Evolutionary conservation across 2,113 vertebrate genomes (phyloP).

Genomic region (Calypte anna): DNA sequence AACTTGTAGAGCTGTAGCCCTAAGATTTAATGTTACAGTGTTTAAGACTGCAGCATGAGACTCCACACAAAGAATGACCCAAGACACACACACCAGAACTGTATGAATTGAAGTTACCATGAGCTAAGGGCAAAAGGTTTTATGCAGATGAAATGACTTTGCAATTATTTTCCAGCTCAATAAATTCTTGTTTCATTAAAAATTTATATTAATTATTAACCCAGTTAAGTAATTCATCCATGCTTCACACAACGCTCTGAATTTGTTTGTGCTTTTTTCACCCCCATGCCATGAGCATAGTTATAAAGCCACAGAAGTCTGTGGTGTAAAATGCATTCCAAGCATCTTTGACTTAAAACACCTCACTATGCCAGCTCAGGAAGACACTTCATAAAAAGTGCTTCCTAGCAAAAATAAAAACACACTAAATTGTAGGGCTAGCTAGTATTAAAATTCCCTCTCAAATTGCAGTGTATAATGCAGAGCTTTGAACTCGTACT

Average conservation of each 20-base stretch:
- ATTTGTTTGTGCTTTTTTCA: background rate
- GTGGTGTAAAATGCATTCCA: background rate
- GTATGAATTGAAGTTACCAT: background rate
- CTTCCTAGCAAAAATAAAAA: background rate
- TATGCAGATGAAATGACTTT: background rate
- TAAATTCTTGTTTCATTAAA: background rate
- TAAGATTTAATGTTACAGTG: background rate
- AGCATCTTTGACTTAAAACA: background rate
- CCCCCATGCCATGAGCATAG: background rate
- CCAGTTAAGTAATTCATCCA: background rate
- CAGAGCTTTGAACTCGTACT: background rate
- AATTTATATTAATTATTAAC: background rate
- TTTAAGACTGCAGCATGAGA: background rate
- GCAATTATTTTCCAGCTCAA: conserved; percentile 1
- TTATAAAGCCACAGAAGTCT: background rate
- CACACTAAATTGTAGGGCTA: background rate
- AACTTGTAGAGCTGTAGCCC: background rate
- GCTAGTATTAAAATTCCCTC: background rate
- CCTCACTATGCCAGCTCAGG: background rate
- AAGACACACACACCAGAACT: background rate
- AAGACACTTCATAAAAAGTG: background rate
- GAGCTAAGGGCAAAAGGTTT: background rate
- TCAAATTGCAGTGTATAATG: background rate
- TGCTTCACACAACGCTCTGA: background rate
- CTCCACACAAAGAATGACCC: background rate